These are phyloP conservation scores for Spermophilus dauricus DNA, from an alignment of 2,113 vertebrate genomes.

Conservation along the genomic window DNA sequence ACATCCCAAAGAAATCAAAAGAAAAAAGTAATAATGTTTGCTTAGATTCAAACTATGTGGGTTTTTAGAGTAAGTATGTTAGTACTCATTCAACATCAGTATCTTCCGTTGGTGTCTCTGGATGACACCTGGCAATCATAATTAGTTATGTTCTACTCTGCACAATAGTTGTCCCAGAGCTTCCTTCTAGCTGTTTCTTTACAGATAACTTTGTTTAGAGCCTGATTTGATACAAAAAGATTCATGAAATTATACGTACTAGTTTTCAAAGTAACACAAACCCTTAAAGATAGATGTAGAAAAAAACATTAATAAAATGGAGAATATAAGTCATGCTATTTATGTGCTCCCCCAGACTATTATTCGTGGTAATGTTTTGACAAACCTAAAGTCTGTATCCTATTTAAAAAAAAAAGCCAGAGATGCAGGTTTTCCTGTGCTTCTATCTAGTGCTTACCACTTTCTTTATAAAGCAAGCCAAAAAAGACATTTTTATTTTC, in stretches of 20 bases:
- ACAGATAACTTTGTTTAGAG: not conserved
- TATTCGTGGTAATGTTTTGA: not conserved
- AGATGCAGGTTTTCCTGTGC: not conserved
- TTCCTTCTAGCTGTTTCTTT: not conserved
- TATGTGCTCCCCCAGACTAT: not conserved
- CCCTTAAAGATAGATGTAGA: not conserved
- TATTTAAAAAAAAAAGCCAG: not conserved
- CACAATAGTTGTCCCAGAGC: not conserved
- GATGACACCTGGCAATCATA: not conserved
- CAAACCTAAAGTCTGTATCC: not conserved
- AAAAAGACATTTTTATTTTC: not conserved
- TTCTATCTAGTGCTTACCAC: not conserved
- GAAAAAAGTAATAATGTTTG: slow-evolving; percentile 11
- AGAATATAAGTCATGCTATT: not conserved
- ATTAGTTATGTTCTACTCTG: not conserved
- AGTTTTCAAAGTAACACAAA: slow-evolving; percentile 23
- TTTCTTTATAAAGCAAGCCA: not conserved
- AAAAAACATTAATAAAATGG: not conserved
- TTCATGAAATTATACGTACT: not conserved
- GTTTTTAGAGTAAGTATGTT: not conserved
- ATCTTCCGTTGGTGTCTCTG: not conserved
- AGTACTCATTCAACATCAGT: not conserved
- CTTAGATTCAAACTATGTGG: not conserved
- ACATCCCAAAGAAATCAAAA: slow-evolving; percentile 31
- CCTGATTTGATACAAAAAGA: not conserved